A percentile compares a stretch with the other conserved stretches of the same genome.
These are phyloP conservation scores for Mamestra configurata DNA, from an alignment of 1,140 invertebrate species.

Conservation along the genomic window DNA sequence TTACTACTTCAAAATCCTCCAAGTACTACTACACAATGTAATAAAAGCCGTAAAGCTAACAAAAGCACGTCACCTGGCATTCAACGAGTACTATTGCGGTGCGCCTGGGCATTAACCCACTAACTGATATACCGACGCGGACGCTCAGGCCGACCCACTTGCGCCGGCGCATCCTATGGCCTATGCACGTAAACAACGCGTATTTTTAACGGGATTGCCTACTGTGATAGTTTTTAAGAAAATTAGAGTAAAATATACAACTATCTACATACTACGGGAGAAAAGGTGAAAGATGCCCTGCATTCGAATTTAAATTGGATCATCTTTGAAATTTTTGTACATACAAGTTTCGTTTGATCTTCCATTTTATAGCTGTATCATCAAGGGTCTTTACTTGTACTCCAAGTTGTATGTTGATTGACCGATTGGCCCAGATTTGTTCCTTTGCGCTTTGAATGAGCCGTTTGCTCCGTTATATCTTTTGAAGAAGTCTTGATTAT, in stretches of 20 bases:
- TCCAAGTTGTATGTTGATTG: neutral
- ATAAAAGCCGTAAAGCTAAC: conserved; percentile 34
- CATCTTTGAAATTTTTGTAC: neutral
- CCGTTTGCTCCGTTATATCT: conserved; percentile 6
- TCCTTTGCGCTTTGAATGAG: conserved; percentile 1
- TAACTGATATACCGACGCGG: conserved; percentile 49
- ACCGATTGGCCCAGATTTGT: neutral
- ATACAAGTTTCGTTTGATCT: neutral
- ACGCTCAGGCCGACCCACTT: conserved; percentile 52
- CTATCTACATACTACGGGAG: neutral
- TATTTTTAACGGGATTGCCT: conserved; percentile 45
- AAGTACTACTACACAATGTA: neutral
- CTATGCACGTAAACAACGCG: conserved; percentile 53
- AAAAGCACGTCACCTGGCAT: conserved; percentile 46
- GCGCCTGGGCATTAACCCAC: conserved; percentile 52
- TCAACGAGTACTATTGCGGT: conserved; percentile 38
- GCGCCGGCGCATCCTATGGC: conserved; percentile 45
- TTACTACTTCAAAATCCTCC: neutral
- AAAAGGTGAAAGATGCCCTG: neutral
- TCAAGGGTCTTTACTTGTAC: neutral
- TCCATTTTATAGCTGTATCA: conserved; percentile 3
- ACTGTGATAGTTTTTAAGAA: conserved; percentile 4
- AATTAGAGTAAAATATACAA: neutral
- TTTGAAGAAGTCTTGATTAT: neutral
- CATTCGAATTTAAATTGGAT: neutral